Conservation (phyloP, 2,888 invertebrate species). For the Tethea ocularis region DNA sequence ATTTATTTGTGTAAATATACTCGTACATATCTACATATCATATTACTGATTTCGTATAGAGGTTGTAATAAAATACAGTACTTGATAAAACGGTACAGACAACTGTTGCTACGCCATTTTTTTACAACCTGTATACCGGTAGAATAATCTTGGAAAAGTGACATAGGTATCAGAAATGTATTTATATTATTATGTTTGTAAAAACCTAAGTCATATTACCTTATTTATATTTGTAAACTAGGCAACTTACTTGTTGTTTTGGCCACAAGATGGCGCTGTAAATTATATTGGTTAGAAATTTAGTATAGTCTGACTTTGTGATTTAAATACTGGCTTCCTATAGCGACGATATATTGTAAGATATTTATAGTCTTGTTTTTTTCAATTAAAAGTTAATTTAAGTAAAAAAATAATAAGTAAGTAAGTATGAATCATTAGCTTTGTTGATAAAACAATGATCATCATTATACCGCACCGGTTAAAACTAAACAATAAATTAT, state of each 20-base stretch:
- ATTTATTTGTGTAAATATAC: too few relatives aligned
- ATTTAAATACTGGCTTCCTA: conserved; percentile 20
- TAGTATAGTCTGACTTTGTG: conserved; percentile 34
- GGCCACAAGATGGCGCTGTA: conserved; percentile 12
- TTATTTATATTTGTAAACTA: conserved; percentile 6
- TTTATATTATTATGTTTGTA: neutral
- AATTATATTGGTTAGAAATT: conserved; percentile 2
- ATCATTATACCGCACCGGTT: too few relatives aligned
- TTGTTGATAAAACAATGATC: neutral
- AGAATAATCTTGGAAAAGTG: neutral
- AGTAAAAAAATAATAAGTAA: neutral
- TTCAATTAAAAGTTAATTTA: neutral
- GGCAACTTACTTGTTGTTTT: neutral
- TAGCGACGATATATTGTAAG: conserved; percentile 2
- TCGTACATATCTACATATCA: too few relatives aligned
- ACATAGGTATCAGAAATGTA: neutral
- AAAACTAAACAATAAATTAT: too few relatives aligned
- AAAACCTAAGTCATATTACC: conserved; percentile 13
- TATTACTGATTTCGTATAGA: too few relatives aligned
- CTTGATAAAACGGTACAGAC: too few relatives aligned
- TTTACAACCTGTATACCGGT: too few relatives aligned
- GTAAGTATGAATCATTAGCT: neutral
- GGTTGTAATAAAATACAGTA: too few relatives aligned
- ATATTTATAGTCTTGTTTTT: neutral
- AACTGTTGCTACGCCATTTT: too few relatives aligned